phyloP scores from a whole-genome alignment of 2,113 vertebrate species.

The Promerops cafer region DNA sequence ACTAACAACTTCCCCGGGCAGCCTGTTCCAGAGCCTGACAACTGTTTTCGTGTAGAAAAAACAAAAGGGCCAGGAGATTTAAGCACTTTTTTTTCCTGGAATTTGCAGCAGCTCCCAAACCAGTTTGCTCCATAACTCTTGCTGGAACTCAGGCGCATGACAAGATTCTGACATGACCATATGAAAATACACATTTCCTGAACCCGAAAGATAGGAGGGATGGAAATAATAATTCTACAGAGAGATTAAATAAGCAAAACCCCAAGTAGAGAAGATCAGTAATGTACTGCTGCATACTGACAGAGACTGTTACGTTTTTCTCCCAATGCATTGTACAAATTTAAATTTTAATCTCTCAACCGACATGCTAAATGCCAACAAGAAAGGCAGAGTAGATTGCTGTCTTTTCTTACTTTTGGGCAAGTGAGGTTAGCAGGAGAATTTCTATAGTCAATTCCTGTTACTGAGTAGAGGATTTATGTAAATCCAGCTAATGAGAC shows the following conservation, averaged over 20 bases:
- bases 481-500: background rate
- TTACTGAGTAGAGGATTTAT: background rate
- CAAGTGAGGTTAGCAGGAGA: background rate
- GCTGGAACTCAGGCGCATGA: background rate
- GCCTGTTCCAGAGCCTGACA: background rate
- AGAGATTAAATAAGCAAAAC: background rate
- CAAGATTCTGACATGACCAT: background rate
- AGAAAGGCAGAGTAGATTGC: background rate
- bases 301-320: background rate
- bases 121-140: background rate
- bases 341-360: background rate
- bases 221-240: background rate
- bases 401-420: background rate
- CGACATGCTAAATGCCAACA: background rate
- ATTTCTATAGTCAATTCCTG: background rate
- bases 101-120: background rate
- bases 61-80: background rate
- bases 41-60: fast-evolving
- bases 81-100: background rate
- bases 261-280: background rate
- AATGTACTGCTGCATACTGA: background rate
- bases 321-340: background rate
- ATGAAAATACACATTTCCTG: background rate
- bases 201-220: background rate
- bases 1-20: background rate